Evolutionary conservation across 1,140 invertebrate genomes (phyloP).

Genomic region (Apocrypta bakeri): DNA sequence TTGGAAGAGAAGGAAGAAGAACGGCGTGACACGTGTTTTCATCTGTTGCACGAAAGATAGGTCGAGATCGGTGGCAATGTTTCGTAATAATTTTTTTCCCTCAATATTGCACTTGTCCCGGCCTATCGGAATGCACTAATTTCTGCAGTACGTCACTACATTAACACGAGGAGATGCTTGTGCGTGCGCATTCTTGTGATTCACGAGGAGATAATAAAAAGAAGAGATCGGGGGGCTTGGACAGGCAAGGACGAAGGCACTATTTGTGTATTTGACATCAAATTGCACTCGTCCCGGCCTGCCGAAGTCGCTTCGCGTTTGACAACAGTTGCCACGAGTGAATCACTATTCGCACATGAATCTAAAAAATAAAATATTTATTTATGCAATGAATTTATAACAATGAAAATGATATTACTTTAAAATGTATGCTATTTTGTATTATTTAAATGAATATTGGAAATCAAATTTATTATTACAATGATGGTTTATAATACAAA

Average conservation of each 20-base stretch:
- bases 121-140: slow-evolving; percentile 72
- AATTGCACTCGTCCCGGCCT: slow-evolving; percentile 75
- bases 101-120: slow-evolving; percentile 75
- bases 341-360: background rate
- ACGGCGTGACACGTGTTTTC: slow-evolving; percentile 10
- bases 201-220: slow-evolving; percentile 41
- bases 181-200: background rate
- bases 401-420: background rate
- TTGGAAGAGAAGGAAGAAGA: slow-evolving; percentile 22
- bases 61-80: slow-evolving; percentile 74
- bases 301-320: slow-evolving; percentile 58
- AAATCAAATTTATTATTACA: too few species aligned
- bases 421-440: too few species aligned
- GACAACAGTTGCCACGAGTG: background rate
- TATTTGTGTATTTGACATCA: slow-evolving; percentile 70
- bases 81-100: slow-evolving; percentile 56
- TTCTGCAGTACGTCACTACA: slow-evolving; percentile 38
- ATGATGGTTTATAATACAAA: too few species aligned
- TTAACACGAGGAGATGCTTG: slow-evolving; percentile 11
- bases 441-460: too few species aligned
- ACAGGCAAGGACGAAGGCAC: slow-evolving; percentile 70
- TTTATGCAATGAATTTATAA: background rate
- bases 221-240: slow-evolving; percentile 51
- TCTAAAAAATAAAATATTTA: background rate
- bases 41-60: slow-evolving; percentile 68